Conservation (phyloP, 1,140 invertebrate genomes). For the Diprion similis region DNA sequence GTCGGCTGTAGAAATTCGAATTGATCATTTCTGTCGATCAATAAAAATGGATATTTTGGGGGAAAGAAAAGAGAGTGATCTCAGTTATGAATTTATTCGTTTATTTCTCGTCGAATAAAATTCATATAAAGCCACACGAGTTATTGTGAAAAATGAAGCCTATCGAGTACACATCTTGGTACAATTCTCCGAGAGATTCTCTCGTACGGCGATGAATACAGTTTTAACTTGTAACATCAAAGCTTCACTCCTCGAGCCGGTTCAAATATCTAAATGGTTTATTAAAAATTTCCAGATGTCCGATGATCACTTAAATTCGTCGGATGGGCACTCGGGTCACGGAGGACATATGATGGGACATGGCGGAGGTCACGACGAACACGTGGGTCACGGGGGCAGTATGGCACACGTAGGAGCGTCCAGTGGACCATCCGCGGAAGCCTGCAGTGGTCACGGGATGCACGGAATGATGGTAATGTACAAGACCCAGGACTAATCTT, state of each 20-base stretch:
- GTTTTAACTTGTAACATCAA: not conserved
- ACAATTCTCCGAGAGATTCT: not conserved
- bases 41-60: too few relatives aligned
- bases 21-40: too few relatives aligned
- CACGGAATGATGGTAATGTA: constrained; percentile 54
- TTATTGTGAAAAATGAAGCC: too few relatives aligned
- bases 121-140: too few relatives aligned
- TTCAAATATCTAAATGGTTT: not conserved
- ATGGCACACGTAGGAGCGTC: constrained; percentile 30
- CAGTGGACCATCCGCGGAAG: constrained; percentile 11
- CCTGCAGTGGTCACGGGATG: constrained; percentile 23
- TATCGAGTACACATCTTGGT: not conserved
- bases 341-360: constrained; percentile 22
- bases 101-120: too few relatives aligned
- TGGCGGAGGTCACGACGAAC: constrained; percentile 11
- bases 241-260: not conserved
- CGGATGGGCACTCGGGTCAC: constrained; percentile 18
- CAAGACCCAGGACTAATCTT: not conserved
- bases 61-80: too few relatives aligned
- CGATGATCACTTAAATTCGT: constrained; percentile 35
- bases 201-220: not conserved
- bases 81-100: too few relatives aligned
- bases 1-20: too few relatives aligned
- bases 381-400: constrained; percentile 38
- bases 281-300: constrained; percentile 34